Conservation (phyloP, 2,888 invertebrate species). For the Norana najaformis region DNA sequence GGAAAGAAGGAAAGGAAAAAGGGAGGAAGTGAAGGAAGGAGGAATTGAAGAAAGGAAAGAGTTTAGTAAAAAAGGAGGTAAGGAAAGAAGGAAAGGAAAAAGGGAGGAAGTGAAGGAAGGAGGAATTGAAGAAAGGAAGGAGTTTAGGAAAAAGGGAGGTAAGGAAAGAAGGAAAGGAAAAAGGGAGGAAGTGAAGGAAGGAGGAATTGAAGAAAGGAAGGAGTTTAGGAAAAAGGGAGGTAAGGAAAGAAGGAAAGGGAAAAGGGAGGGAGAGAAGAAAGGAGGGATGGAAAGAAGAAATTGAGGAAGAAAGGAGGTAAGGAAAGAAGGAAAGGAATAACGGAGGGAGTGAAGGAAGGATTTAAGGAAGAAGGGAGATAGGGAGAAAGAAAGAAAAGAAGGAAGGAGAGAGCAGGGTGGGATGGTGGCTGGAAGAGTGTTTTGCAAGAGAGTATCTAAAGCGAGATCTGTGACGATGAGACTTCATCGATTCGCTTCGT, state of each 20-base stretch:
- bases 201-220: too few relatives aligned
- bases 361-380: too few relatives aligned
- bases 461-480: background rate
- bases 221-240: too few relatives aligned
- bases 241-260: too few relatives aligned
- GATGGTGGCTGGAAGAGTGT: background rate
- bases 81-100: background rate
- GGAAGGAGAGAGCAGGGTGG: background rate
- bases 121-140: background rate
- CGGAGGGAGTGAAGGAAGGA: background rate
- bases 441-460: slow-evolving; percentile 5
- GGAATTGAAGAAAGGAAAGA: background rate
- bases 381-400: background rate
- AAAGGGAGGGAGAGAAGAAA: background rate
- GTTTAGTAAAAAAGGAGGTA: background rate
- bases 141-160: background rate
- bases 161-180: background rate
- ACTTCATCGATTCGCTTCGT: background rate
- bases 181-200: background rate
- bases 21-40: background rate
- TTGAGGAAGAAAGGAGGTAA: background rate
- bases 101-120: background rate
- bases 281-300: background rate
- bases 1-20: background rate
- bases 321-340: background rate